phyloP scores from a whole-genome alignment of 2,888 invertebrate species.

The Dryocosmus kuriphilus region DNA sequence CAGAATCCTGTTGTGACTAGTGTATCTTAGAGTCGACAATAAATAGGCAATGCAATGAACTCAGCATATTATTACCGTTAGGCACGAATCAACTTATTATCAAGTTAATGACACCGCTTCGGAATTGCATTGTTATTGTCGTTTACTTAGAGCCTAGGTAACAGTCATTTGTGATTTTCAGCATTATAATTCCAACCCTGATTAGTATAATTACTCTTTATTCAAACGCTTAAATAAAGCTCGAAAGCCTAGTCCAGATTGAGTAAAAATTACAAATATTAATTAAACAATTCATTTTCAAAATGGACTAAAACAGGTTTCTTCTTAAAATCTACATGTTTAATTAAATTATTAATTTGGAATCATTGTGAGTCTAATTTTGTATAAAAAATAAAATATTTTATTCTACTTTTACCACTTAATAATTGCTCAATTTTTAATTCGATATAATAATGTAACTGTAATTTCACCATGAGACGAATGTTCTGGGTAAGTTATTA shows the following conservation, averaged over 20 bases:
- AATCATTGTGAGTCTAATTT: neutral
- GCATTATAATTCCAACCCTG: constrained; percentile 19
- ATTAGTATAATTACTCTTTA: constrained; percentile 15
- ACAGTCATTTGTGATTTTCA: constrained; percentile 17
- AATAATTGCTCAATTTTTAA: neutral
- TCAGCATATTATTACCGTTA: constrained; percentile 35
- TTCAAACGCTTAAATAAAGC: neutral
- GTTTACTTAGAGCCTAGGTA: constrained; percentile 30
- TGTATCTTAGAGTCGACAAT: constrained; percentile 35
- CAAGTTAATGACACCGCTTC: constrained; percentile 34
- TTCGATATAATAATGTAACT: neutral
- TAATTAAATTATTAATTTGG: neutral
- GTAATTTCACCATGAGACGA: constrained; percentile 6
- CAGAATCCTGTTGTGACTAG: constrained; percentile 37
- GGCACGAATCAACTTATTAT: constrained; percentile 32
- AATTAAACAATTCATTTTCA: neutral
- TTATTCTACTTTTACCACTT: neutral
- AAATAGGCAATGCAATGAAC: constrained; percentile 38
- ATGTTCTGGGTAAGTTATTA: constrained; percentile 29
- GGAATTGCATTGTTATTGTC: constrained; percentile 33
- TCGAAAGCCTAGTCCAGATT: neutral
- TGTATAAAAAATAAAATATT: neutral
- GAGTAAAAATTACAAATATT: too few relatives aligned
- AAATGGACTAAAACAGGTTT: neutral
- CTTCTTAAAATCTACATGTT: too few relatives aligned